A percentile compares a stretch with the other conserved stretches of the same genome.
Conservation (phyloP, 2,888 invertebrate genomes). For the Kuschelorhynchus macadamiae region DNA sequence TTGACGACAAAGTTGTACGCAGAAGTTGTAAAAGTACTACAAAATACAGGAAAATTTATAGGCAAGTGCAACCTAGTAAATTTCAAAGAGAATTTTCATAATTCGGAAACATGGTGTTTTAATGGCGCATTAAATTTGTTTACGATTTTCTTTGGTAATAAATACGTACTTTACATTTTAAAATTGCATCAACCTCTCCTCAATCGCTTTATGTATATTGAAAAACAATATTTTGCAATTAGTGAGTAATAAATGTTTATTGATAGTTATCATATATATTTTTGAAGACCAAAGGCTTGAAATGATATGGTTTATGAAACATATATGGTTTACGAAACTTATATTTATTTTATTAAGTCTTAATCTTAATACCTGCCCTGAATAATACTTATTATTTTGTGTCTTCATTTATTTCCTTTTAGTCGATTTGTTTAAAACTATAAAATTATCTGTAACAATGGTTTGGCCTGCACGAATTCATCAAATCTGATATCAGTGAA, state of each 20-base stretch:
- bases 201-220: neutral
- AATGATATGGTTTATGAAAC: no score
- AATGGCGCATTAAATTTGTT: slow-evolving; percentile 37
- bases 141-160: slow-evolving; percentile 41
- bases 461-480: no score
- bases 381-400: no score
- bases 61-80: slow-evolving; percentile 20
- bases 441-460: no score
- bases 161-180: neutral
- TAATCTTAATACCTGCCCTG: no score
- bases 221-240: neutral
- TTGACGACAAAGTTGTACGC: slow-evolving; percentile 14
- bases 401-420: no score
- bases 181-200: neutral
- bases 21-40: slow-evolving; percentile 19
- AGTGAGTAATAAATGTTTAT: neutral
- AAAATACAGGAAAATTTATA: slow-evolving; percentile 28
- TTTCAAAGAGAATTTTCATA: slow-evolving; percentile 37
- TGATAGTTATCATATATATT: neutral
- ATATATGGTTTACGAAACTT: no score
- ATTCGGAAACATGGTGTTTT: slow-evolving; percentile 29
- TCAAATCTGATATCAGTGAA: no score
- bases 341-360: no score
- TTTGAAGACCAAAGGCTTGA: no score
- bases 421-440: no score